These are phyloP conservation scores for Megalurothrips usitatus DNA, from an alignment of 2,888 invertebrate species.

Conservation along the genomic window DNA sequence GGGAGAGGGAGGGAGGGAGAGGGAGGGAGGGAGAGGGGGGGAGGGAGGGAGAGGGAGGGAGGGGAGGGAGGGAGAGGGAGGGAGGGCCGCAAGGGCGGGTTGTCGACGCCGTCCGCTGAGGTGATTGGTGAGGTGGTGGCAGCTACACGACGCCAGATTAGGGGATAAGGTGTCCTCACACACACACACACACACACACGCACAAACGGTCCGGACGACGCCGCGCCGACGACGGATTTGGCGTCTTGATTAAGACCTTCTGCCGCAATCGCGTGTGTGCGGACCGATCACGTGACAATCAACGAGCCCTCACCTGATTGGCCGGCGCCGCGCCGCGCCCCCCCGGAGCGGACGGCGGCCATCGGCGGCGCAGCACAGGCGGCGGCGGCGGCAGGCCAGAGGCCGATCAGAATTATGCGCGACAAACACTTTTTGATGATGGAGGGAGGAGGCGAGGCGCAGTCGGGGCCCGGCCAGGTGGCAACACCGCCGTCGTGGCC, in stretches of 20 bases:
- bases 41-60: too few relatives aligned
- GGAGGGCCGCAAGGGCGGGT: not conserved
- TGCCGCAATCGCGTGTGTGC: not conserved
- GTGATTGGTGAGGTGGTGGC: slow-evolving; percentile 12
- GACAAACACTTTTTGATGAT: not conserved
- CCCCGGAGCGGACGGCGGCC: too few relatives aligned
- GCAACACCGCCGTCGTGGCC: not conserved
- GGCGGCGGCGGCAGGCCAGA: not conserved
- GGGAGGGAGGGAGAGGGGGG: too few relatives aligned
- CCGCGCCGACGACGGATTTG: too few relatives aligned
- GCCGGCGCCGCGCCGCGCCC: too few relatives aligned
- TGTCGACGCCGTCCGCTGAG: not conserved
- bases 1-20: too few relatives aligned
- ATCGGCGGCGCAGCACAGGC: too few relatives aligned
- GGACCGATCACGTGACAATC: not conserved
- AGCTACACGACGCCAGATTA: not conserved
- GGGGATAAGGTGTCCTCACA: not conserved
- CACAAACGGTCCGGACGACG: not conserved
- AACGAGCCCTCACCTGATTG: not conserved
- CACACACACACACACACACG: slow-evolving; percentile 2
- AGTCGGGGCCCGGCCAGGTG: too few relatives aligned
- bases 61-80: not conserved
- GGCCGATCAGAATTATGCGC: not conserved
- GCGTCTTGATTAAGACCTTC: too few relatives aligned
- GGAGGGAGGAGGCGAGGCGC: too few relatives aligned